A percentile compares a stretch with the other conserved stretches of the same genome.
Evolutionary conservation across 2,113 vertebrate species (phyloP).

Genomic region (Acanthochromis polyacanthus): DNA sequence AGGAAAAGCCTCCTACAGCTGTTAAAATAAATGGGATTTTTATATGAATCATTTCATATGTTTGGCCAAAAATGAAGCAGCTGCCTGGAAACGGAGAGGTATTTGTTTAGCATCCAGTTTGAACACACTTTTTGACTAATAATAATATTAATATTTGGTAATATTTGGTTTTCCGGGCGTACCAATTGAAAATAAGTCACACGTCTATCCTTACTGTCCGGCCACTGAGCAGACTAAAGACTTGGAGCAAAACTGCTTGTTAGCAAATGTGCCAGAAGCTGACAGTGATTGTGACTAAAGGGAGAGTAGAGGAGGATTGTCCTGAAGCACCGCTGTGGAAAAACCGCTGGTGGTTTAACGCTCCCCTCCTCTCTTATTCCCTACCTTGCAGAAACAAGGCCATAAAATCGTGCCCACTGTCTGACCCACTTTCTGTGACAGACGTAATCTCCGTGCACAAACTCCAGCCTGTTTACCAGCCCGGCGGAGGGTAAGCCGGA

Average conservation of each 20-base stretch:
- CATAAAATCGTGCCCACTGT: conserved; percentile 77
- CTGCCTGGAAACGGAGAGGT: too few species aligned
- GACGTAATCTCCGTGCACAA: conserved; percentile 73
- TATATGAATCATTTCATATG: background rate
- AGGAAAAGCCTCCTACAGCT: background rate
- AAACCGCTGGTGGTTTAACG: conserved; percentile 55
- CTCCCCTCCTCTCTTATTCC: conserved; percentile 37
- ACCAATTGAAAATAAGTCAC: too few species aligned
- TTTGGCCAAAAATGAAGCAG: too few species aligned
- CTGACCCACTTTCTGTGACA: conserved; percentile 85
- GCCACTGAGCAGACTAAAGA: background rate
- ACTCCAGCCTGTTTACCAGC: conserved; percentile 69
- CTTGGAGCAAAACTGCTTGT: background rate
- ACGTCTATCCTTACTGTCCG: background rate
- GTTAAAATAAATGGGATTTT: background rate
- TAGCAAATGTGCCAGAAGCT: conserved; percentile 1
- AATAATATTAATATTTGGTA: too few species aligned
- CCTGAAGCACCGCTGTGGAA: conserved; percentile 53
- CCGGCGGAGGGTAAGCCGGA: conserved; percentile 44
- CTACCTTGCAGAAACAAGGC: conserved; percentile 69
- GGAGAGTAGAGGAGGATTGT: background rate
- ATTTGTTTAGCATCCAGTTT: too few species aligned
- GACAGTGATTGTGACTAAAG: conserved; percentile 14
- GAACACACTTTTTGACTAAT: too few species aligned
- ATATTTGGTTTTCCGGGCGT: too few species aligned